Evolutionary conservation across 2,113 vertebrate species (phyloP).

Genomic region (Thalassarche chlororhynchos): DNA sequence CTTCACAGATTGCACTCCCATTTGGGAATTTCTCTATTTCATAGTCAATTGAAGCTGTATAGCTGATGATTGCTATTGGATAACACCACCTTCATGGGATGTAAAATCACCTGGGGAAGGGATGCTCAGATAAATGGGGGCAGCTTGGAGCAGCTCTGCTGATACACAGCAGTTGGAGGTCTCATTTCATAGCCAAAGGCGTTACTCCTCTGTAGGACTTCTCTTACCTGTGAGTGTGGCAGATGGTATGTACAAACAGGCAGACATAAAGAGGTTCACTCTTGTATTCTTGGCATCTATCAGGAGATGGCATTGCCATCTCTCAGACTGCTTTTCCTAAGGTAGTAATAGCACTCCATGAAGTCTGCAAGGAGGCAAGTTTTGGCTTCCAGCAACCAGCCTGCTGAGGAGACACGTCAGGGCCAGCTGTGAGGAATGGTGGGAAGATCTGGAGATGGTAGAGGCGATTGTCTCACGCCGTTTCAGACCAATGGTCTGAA

Average conservation of each 20-base stretch:
- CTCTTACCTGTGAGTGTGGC: neutral
- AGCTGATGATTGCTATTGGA: neutral
- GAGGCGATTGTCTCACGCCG: accelerated
- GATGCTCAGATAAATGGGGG: neutral
- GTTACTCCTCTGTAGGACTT: neutral
- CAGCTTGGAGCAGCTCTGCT: neutral
- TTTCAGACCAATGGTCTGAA: neutral
- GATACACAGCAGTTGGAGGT: neutral
- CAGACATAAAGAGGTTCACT: neutral
- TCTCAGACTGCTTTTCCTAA: neutral
- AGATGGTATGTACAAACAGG: accelerated
- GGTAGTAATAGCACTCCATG: neutral
- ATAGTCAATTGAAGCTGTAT: neutral
- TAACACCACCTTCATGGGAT: neutral
- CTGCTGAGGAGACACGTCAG: neutral
- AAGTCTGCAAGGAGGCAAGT: neutral
- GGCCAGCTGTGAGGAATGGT: neutral
- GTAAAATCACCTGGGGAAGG: neutral
- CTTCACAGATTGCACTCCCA: constrained; percentile 22
- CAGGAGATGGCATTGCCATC: neutral
- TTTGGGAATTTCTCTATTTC: constrained; percentile 32
- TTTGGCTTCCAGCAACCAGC: neutral
- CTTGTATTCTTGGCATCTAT: neutral
- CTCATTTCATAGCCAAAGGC: neutral
- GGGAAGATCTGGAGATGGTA: neutral